Evolutionary conservation across 1,140 invertebrate species (phyloP), one percentile per base, ranked within the genome.

Genomic region (Rhyzopertha dominica): DNA sequence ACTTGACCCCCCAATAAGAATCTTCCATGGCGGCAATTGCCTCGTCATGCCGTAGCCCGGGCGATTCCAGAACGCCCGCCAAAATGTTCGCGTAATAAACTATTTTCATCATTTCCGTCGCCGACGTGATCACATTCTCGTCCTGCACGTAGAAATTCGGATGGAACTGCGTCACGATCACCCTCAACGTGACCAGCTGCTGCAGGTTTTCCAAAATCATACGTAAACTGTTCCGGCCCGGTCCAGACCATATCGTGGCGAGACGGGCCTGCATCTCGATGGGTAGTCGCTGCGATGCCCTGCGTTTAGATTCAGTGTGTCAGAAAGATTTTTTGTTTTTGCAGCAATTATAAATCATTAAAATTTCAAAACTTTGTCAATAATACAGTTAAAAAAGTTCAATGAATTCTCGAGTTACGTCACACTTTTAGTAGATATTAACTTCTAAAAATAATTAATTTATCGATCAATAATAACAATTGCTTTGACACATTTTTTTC

Each of bases 11-110:
- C 14, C 51, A 39, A 32, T 59, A 59, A 1, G 58, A 56, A 43
- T 59, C 54, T 31, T 58, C 58, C 51, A 54, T 54, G 48, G 25
- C 54, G 0, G 63, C 48, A 32, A 72, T 70, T 29, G 66, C 62
- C 1, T 80, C 76, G 48, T 82, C 78, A 25, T 79, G 74, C 7
- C 73, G 58, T 19, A 76, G 53, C 9, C 78, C 74, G 8, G 77
- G 73, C 4, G 77, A 70, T 59, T 94, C 90, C 58, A 86, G 69
- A 28, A 80, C 74, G 19, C 91, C 91, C 1, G 87, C 89, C 47
- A 92, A 59, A 55, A 95, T 82, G 66, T 83, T 92, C 16, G 90
- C 90, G 71, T 92, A 94, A 64, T 90, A 95, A 40, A 19, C 49
- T 59, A 82, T 80, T 71, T 88, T 89, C 76, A 88, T 85, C 14